Evolutionary conservation across 2,888 invertebrate species (phyloP).

Genomic region (Cerastoderma edule): DNA sequence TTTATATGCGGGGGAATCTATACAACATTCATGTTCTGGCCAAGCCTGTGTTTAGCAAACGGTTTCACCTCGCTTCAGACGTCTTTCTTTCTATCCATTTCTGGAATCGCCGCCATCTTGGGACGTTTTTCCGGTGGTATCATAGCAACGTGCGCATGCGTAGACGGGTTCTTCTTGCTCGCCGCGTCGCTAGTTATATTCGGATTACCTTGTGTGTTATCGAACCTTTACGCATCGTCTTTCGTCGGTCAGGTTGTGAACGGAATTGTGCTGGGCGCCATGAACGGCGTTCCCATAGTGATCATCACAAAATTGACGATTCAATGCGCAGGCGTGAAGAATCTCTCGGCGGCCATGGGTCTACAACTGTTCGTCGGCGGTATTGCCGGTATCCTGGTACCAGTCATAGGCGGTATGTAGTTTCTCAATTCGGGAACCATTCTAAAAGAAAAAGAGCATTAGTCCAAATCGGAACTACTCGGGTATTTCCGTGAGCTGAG

Average conservation of each 20-base stretch:
- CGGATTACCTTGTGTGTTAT: constrained; percentile 13
- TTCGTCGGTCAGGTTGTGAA: constrained; percentile 20
- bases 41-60: constrained; percentile 18
- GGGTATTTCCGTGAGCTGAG: neutral
- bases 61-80: constrained; percentile 24
- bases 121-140: constrained; percentile 14
- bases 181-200: constrained; percentile 15
- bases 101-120: constrained; percentile 14
- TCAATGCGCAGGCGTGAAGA: constrained; percentile 7
- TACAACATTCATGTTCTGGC: constrained; percentile 24
- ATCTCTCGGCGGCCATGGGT: constrained; percentile 19
- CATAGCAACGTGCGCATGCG: constrained; percentile 6
- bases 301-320: constrained; percentile 11
- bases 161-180: constrained; percentile 7
- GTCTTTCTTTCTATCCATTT: constrained; percentile 19
- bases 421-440: neutral
- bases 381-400: constrained; percentile 16
- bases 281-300: constrained; percentile 18
- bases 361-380: constrained; percentile 19
- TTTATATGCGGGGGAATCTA: constrained; percentile 27
- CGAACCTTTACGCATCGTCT: constrained; percentile 5
- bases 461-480: neutral
- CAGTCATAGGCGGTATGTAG: constrained; percentile 21
- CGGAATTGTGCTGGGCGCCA: constrained; percentile 12
- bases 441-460: neutral